Evolutionary conservation across 2,113 vertebrate genomes (phyloP).

Genomic region (Myodes glareolus): DNA sequence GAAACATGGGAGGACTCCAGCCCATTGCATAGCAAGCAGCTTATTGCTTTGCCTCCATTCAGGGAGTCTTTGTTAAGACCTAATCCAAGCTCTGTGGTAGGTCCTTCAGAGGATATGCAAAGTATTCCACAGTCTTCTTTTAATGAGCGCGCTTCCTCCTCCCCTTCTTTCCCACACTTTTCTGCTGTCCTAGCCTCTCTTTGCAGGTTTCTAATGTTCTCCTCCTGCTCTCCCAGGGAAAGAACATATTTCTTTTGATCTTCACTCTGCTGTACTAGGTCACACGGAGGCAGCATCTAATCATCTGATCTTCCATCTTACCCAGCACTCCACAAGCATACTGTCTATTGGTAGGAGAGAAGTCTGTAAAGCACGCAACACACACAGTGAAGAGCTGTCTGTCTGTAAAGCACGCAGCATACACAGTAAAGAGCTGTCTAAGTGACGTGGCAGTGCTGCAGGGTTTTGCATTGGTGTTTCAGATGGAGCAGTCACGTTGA

Average conservation of each 20-base stretch:
- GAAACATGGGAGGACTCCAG: slow-evolving; percentile 10
- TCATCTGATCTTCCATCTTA: neutral
- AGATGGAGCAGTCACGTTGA: neutral
- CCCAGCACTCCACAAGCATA: neutral
- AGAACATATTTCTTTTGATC: neutral
- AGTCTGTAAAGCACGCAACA: neutral
- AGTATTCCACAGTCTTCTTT: slow-evolving; percentile 46
- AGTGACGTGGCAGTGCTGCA: neutral
- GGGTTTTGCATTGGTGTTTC: neutral
- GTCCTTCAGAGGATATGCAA: neutral
- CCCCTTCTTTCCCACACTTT: neutral
- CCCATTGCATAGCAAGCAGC: neutral
- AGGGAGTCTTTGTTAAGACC: slow-evolving; percentile 26
- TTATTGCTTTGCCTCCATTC: slow-evolving; percentile 32
- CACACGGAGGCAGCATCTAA: neutral
- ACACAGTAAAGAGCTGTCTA: slow-evolving; percentile 6
- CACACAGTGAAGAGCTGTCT: too few species aligned
- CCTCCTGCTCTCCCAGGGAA: neutral
- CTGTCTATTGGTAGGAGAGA: slow-evolving; percentile 30
- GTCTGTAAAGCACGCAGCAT: slow-evolving; percentile 19
- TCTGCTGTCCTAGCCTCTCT: neutral
- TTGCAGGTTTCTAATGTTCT: neutral
- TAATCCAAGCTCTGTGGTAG: slow-evolving; percentile 12
- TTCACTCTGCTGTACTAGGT: neutral
- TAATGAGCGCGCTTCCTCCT: slow-evolving; percentile 33